Conservation (phyloP, 2,113 vertebrate genomes). For the Baryphthengus martii region DNA sequence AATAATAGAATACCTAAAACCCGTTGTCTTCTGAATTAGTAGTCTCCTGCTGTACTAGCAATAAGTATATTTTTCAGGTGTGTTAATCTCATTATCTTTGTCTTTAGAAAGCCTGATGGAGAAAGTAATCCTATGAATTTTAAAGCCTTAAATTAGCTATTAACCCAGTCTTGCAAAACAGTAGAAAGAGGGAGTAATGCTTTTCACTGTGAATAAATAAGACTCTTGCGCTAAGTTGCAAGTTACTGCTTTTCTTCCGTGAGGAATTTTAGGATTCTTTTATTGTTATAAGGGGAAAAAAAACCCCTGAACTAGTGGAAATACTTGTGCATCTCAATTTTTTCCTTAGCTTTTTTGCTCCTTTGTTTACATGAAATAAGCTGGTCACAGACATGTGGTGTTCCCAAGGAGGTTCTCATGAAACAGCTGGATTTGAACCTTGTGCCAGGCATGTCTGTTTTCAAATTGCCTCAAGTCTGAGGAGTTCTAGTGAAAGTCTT, state of each 20-base stretch:
- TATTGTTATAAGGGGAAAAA: neutral
- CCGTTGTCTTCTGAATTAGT: neutral
- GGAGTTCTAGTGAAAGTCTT: neutral
- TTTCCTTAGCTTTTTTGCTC: neutral
- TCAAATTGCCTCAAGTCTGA: neutral
- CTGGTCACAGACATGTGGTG: neutral
- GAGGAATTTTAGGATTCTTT: neutral
- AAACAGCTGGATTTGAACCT: neutral
- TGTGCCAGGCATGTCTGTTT: rapidly evolving
- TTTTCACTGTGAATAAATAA: neutral
- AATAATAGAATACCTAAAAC: neutral
- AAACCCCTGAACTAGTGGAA: neutral
- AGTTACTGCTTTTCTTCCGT: neutral
- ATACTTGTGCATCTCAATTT: neutral
- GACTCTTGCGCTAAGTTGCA: neutral
- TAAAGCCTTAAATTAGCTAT: neutral
- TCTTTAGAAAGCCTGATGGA: neutral
- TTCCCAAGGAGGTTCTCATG: neutral
- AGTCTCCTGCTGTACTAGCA: neutral
- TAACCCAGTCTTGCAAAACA: neutral
- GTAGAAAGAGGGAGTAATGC: neutral
- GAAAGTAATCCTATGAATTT: neutral
- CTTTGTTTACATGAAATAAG: neutral
- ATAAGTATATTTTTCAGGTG: neutral
- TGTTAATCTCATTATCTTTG: conserved; percentile 47